Conservation (phyloP, 2,113 vertebrate species). For the Suricata suricatta region DNA sequence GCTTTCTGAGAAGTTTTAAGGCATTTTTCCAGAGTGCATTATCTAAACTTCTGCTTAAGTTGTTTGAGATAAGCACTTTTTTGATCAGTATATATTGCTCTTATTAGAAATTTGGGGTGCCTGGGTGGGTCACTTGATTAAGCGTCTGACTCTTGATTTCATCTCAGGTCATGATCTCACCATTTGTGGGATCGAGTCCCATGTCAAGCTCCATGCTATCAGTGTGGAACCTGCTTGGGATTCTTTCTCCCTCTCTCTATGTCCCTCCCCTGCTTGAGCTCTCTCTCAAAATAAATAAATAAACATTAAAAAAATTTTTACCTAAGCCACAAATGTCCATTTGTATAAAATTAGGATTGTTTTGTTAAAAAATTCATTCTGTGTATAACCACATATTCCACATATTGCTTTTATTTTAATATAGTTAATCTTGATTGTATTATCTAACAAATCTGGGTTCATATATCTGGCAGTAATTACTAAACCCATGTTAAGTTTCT, state of each 20-base stretch:
- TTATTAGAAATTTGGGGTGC: not conserved
- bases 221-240: too few species aligned
- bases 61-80: not conserved
- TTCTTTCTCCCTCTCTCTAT: too few species aligned
- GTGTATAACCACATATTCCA: not conserved
- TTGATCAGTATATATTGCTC: not conserved
- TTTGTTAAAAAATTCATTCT: not conserved
- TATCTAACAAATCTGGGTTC: not conserved
- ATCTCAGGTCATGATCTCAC: too few species aligned
- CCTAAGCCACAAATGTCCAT: not conserved
- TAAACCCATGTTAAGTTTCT: constrained; percentile 16
- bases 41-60: not conserved
- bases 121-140: too few species aligned
- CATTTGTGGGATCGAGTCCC: too few species aligned
- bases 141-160: too few species aligned
- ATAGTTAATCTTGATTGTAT: constrained; percentile 2
- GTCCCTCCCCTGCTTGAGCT: too few species aligned
- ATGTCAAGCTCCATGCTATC: too few species aligned
- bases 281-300: too few species aligned
- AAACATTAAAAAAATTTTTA: not conserved
- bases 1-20: constrained; percentile 6
- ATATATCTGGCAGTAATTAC: not conserved
- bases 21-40: not conserved
- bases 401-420: constrained; percentile 18
- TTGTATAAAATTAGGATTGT: not conserved